Base-by-base conservation (phyloP, 1,140 invertebrate genomes). In the Forficula auricularia region DNA sequence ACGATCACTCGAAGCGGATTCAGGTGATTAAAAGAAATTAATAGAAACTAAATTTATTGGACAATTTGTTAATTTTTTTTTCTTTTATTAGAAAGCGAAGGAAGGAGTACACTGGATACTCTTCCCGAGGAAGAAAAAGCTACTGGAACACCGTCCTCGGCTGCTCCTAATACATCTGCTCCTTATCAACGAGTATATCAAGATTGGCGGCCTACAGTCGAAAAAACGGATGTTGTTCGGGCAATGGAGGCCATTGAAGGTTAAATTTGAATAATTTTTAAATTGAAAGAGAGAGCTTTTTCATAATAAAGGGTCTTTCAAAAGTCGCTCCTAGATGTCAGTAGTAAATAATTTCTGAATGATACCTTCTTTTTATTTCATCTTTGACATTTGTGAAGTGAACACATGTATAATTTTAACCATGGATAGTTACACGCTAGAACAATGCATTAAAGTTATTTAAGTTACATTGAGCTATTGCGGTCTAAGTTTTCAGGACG, bases 231-330 rank as follows among this genome's bases (percentile, higher is more conserved):
- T 60, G 78, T 88, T 27, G 79, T 86, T 49, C 67, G 75, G 39
- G 77, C 81, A 18, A 79, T 89, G 67, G 83, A 89, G 65, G 76
- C 82, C 20, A 82, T 89, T 43, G 84, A 87, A 70, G 79, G 81
- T 82, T 60, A 44, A n/a, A n/a, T n/a, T n/a, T n/a, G n/a, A n/a
- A n/a, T n/a, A n/a, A n/a, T n/a, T n/a, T n/a, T 36, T 37, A 42
- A 30, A n/a, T n/a, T n/a, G n/a, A n/a, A n/a, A n/a, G n/a, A n/a
- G n/a, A n/a, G n/a, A n/a, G n/a, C n/a, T 15, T 20, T 15, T 12
- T 40, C 2, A 39, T 36, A 13, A 22, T 38, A 20, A 36, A n/a
- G n/a, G n/a, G n/a, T n/a, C n/a, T n/a, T n/a, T n/a, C n/a, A n/a
- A n/a, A n/a, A n/a, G n/a, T n/a, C n/a, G n/a, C n/a, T n/a, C n/a